Percentiles rank a stretch among this genome's conserved stretches.
phyloP scores from a whole-genome alignment of 2,888 invertebrate genomes.

The Nineta flava region DNA sequence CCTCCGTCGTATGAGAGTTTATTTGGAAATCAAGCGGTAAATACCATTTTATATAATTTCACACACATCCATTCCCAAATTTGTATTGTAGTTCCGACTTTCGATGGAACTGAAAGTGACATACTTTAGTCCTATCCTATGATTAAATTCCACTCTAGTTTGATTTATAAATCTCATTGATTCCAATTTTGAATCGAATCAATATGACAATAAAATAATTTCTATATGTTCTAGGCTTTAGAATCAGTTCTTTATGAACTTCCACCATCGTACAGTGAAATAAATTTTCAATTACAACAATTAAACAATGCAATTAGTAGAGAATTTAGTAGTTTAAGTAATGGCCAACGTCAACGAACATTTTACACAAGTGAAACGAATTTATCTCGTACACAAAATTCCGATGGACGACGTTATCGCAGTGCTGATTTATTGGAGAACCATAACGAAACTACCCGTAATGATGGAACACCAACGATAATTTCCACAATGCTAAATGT shows the following conservation, averaged over 20 bases:
- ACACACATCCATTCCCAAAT: not conserved
- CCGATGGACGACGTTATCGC: not conserved
- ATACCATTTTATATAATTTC: not conserved
- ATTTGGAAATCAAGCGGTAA: constrained; percentile 21
- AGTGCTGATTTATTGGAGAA: constrained; percentile 1
- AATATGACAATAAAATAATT: too few species aligned
- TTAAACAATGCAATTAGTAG: constrained; percentile 6
- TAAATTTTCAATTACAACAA: constrained; percentile 17
- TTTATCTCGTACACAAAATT: not conserved
- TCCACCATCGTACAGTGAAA: constrained; percentile 26
- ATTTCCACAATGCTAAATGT: not conserved
- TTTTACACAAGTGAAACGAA: constrained; percentile 1
- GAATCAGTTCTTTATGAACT: constrained; percentile 19
- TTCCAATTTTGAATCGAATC: too few species aligned
- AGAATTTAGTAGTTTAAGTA: constrained; percentile 2
- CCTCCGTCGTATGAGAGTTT: constrained; percentile 37
- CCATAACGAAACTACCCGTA: not conserved
- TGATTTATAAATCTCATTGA: too few species aligned
- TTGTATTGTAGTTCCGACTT: too few species aligned
- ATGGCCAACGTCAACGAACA: not conserved
- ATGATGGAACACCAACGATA: not conserved
- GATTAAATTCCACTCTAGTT: too few species aligned
- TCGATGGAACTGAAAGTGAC: too few species aligned
- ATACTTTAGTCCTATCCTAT: too few species aligned
- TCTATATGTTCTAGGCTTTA: not conserved